Base-by-base conservation (phyloP, 1,140 invertebrate species). In the Drosophila lowei region DNA sequence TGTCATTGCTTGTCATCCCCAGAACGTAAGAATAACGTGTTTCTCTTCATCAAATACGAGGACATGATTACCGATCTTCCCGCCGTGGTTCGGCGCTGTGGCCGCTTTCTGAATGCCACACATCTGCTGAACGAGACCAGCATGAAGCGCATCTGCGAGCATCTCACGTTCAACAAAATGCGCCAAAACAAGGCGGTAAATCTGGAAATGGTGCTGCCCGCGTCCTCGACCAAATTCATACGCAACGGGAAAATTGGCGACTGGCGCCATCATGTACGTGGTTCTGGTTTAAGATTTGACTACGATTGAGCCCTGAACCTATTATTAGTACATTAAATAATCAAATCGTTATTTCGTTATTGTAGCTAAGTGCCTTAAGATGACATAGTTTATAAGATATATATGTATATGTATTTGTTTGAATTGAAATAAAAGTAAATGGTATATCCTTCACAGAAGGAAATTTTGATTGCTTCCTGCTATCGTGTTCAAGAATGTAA, bases 41-140 rank as follows among this genome's bases (percentile, higher is more conserved):
- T n/a, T n/a, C 91, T 97, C 0, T 96, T 98, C 72, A 90, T 97
- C 23, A 97, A 94, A 71, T 98, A 96, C 79, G 97, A 98, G 92
- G 96, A 97, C 50, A 95, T 97, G 95, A 96, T 96, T 80, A 90
- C 93, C 81, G 94, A 97, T 91, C 92, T 96, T 60, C 91, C 92
- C 1, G 92, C 90, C 1, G 93, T 93, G 0, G 93, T 97, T 3
- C 91, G 92, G 15, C 94, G 93, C 79, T 95, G 96, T 13, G 95
- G 96, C 0, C 84, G 93, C 16, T 98, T 97, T 90, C 89, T 98
- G 6, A 75, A 88, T n/a, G 77, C 84, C 0, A 93, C 93, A 0
- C 96, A 96, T 90, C 86, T 90, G 0, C 68, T 97, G 4, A 94
- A 92, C 0, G 94, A 95, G 0, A 92, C 94, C 13, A 93, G 96